Evolutionary conservation across 2,113 vertebrate genomes (phyloP), one percentile per base, ranked within the genome.

Genomic region (Arenaria interpres): DNA sequence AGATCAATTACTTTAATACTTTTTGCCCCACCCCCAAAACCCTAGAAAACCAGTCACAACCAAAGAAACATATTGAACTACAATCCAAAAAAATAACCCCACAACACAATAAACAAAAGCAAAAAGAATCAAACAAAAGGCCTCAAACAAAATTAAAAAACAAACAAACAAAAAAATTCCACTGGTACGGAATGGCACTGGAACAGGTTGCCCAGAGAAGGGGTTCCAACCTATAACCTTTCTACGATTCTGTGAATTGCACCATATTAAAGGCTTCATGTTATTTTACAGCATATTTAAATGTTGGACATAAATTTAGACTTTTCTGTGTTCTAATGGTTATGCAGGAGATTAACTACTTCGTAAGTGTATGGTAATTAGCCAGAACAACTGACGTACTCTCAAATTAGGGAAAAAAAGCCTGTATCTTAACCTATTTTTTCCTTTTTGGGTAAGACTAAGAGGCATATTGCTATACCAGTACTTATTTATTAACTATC

Each of bases 11-110:
- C 11, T 20, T 20, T 16, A 85, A 51, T 23, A 54, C 4, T 12
- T 14, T 22, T 32, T 43, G 5, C 4, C 24, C 9, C 5, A 3
- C 3, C 6, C 24, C 8, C 4, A 5, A 15, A 46, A 63, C 3
- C 4, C 14, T 7, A 35, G 27, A 88, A 85, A 79, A 23, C 33
- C 3, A 51, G 5, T 20, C 11, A 45, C 18, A 79, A 16, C 50
- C 19, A 59, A 27, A 76, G 27, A 53, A 86, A 77, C 3, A 48
- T 3, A 57, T 0, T n/a, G 35, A 28, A 6, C 4, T 27, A 37
- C 2, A 28, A 50, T 13, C 6, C 53, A 66, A 16, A 53, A 35
- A 30, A 33, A 33, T 14, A 45, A 27, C 7, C 3, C 10, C 16
- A 39, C 17, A 28, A 8, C 23, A 32, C 28, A 30, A 20, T 13